phyloP scores from a whole-genome alignment of 2,888 invertebrate genomes.

The Dorcus hopei region DNA sequence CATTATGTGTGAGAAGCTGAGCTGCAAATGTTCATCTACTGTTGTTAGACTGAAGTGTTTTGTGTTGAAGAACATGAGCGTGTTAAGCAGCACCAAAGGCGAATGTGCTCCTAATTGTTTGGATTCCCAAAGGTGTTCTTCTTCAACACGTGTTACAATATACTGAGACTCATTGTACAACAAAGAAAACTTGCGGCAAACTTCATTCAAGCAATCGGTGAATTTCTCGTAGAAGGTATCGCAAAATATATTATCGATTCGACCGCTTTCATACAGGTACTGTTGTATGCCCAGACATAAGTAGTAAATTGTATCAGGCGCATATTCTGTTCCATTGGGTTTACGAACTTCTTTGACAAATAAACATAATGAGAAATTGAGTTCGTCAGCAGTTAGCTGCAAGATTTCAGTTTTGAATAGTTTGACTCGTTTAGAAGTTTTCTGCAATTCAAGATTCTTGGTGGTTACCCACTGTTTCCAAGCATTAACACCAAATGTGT shows the following conservation, averaged over 20 bases:
- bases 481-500: slow-evolving; percentile 84
- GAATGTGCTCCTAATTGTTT: slow-evolving; percentile 89
- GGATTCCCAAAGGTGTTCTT: slow-evolving; percentile 90
- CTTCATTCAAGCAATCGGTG: slow-evolving; percentile 79
- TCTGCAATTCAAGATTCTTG: slow-evolving; percentile 58
- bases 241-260: slow-evolving; percentile 88
- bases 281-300: slow-evolving; percentile 85
- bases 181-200: slow-evolving; percentile 73
- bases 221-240: slow-evolving; percentile 85
- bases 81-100: slow-evolving; percentile 82
- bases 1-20: slow-evolving; percentile 87
- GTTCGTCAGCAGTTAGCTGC: slow-evolving; percentile 79
- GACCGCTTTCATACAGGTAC: slow-evolving; percentile 83
- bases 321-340: slow-evolving; percentile 65
- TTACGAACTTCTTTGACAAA: slow-evolving; percentile 87
- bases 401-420: slow-evolving; percentile 73
- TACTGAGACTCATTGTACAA: slow-evolving; percentile 76
- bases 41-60: slow-evolving; percentile 88
- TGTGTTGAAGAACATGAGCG: slow-evolving; percentile 89
- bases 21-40: slow-evolving; percentile 80
- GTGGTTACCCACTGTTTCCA: slow-evolving; percentile 87
- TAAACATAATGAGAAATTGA: slow-evolving; percentile 78
- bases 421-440: slow-evolving; percentile 16
- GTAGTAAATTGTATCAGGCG: slow-evolving; percentile 87
- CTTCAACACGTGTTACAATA: slow-evolving; percentile 84